These are phyloP conservation scores for Siniperca undulata DNA, from an alignment of 2,797 vertebrate genomes.

Conservation along the genomic window DNA sequence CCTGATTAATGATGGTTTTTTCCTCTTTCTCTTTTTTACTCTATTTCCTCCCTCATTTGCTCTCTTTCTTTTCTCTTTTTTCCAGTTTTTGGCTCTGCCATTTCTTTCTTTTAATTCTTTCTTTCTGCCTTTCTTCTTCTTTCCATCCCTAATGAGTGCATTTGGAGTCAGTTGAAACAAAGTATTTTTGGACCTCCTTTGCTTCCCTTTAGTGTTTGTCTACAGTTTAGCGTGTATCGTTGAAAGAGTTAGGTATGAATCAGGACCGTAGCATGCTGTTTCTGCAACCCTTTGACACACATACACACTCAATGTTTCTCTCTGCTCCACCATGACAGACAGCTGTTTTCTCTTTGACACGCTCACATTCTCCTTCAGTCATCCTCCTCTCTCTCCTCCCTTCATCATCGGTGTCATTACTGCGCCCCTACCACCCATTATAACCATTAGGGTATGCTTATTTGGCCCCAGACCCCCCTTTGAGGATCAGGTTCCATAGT, in stretches of 20 bases:
- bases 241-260: conserved; percentile 19
- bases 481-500: conserved; percentile 81
- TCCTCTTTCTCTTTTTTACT: conserved; percentile 17
- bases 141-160: background rate
- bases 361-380: conserved; percentile 63
- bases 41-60: background rate
- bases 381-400: conserved; percentile 63
- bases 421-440: conserved; percentile 66
- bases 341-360: conserved; percentile 69
- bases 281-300: conserved; percentile 10
- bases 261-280: conserved; percentile 20
- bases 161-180: conserved; percentile 12
- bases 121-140: background rate
- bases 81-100: background rate
- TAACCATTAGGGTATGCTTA: conserved; percentile 71
- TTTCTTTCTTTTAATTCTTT: background rate
- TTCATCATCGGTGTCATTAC: conserved; percentile 79
- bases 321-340: conserved; percentile 53
- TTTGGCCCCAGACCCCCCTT: conserved; percentile 73
- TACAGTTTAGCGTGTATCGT: background rate
- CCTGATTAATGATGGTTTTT: conserved; percentile 54
- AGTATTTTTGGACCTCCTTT: conserved; percentile 12
- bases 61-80: background rate
- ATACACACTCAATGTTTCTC: conserved; percentile 9
- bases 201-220: background rate